Conservation (phyloP, 2,113 vertebrate species). For the Myxocyprinus asiaticus region DNA sequence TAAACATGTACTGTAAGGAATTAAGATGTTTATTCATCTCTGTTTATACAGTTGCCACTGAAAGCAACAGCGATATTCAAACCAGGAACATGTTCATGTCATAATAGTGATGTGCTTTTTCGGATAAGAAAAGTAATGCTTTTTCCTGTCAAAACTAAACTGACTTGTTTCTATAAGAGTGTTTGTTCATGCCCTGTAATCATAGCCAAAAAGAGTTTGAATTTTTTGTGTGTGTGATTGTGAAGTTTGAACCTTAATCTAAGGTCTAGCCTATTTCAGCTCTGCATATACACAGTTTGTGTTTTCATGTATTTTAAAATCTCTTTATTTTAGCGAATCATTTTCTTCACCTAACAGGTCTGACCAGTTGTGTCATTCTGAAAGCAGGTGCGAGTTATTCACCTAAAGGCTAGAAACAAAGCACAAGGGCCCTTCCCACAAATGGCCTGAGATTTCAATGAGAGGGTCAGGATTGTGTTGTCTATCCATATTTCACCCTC, state of each 20-base stretch:
- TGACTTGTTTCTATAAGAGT: neutral
- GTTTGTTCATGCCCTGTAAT: no score
- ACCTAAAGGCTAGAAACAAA: constrained; percentile 1
- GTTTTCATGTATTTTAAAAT: neutral
- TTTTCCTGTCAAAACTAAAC: neutral
- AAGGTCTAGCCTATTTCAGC: neutral
- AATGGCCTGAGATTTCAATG: neutral
- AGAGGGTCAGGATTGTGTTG: constrained; percentile 1
- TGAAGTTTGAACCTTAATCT: neutral
- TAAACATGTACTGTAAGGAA: neutral
- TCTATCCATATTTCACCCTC: neutral
- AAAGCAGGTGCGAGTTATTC: neutral
- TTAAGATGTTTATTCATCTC: constrained; percentile 3
- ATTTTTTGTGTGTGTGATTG: neutral
- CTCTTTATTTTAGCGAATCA: no score
- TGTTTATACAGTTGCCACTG: constrained; percentile 7
- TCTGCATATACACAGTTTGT: constrained; percentile 15
- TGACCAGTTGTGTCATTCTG: constrained; percentile 39
- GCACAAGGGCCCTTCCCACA: neutral
- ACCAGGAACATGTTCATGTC: neutral
- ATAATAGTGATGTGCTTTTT: neutral
- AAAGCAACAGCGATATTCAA: neutral
- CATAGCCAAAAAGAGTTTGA: neutral
- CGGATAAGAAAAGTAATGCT: neutral
- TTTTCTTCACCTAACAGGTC: constrained; percentile 46